These are phyloP conservation scores for Nymphalis urticae DNA, from an alignment of 2,888 invertebrate species.

Conservation along the genomic window DNA sequence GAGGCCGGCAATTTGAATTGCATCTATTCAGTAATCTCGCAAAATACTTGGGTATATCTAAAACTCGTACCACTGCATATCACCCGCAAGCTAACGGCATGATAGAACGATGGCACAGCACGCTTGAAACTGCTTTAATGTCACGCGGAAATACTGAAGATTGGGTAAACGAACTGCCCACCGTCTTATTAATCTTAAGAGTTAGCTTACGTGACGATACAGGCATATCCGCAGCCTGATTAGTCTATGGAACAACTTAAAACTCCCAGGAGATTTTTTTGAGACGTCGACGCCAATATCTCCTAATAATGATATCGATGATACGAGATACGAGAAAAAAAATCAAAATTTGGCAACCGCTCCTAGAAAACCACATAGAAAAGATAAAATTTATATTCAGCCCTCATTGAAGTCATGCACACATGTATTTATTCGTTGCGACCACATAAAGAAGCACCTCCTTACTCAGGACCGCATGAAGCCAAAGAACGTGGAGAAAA, in stretches of 20 bases:
- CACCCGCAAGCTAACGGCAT: conserved; percentile 28
- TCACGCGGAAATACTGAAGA: no score
- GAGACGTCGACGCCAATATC: conserved; percentile 13
- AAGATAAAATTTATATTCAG: no score
- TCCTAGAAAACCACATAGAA: no score
- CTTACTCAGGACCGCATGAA: no score
- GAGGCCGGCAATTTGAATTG: conserved; percentile 38
- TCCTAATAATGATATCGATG: no score
- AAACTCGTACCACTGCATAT: conserved; percentile 7
- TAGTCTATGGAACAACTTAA: conserved; percentile 26
- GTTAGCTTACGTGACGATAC: conserved; percentile 25
- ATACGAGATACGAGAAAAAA: no score
- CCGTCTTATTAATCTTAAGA: conserved; percentile 27
- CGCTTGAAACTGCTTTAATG: conserved; percentile 15
- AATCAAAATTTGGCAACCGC: no score
- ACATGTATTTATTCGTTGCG: no score
- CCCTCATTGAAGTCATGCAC: no score
- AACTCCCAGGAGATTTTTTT: conserved; percentile 27
- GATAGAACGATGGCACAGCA: conserved; percentile 5
- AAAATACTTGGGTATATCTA: conserved; percentile 3
- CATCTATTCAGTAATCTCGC: conserved; percentile 10
- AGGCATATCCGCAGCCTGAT: conserved; percentile 19
- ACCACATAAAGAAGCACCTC: no score
- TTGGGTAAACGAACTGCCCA: no score
- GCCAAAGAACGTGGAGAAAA: no score